A percentile compares a stretch with the other conserved stretches of the same genome.
Conservation (phyloP, 2,797 vertebrate genomes). For the Enteromius treurensis region DNA sequence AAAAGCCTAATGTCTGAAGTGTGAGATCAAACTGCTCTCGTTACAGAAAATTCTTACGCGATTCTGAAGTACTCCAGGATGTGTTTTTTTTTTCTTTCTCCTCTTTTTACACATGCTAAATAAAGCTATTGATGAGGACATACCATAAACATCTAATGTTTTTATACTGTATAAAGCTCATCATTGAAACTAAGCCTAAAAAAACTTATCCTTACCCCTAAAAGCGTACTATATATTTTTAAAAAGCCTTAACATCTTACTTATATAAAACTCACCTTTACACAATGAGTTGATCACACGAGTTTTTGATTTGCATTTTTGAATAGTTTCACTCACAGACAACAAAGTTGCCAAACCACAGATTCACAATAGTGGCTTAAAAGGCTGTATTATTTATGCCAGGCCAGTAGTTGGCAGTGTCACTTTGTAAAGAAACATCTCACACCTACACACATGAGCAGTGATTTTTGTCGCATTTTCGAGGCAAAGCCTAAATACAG, state of each 20-base stretch:
- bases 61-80: background rate
- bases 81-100: background rate
- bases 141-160: background rate
- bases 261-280: background rate
- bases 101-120: background rate
- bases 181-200: background rate
- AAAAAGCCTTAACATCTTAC: too few relatives aligned
- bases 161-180: background rate
- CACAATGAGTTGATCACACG: background rate
- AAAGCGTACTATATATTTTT: background rate
- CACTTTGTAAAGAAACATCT: too few relatives aligned
- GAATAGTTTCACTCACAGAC: background rate
- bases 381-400: too few relatives aligned
- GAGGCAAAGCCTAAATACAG: too few relatives aligned
- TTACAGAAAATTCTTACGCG: background rate
- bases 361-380: background rate
- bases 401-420: too few relatives aligned
- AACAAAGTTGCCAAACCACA: background rate
- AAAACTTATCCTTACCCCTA: background rate
- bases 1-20: slow-evolving; percentile 37
- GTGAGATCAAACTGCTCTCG: slow-evolving; percentile 39
- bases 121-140: background rate
- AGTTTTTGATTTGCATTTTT: background rate
- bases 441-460: too few relatives aligned
- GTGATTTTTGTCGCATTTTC: too few relatives aligned